Evolutionary conservation across 1,140 invertebrate species (phyloP).

Genomic region (Drosophila repletoides): DNA sequence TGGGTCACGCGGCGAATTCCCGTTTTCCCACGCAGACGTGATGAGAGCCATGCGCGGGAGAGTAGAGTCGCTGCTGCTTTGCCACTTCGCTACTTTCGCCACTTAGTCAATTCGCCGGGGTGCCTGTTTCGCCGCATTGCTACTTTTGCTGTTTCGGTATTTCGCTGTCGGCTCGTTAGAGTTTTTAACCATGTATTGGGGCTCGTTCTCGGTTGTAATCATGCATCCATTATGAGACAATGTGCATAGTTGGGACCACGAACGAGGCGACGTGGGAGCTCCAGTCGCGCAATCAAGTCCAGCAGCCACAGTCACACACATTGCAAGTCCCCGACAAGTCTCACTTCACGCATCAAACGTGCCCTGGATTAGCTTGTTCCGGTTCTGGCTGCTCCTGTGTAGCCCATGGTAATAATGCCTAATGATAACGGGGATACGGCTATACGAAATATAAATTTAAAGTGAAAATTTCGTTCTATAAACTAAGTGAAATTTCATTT

Average conservation of each 20-base stretch:
- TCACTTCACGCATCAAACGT: constrained; percentile 43
- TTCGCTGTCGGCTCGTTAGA: constrained; percentile 39
- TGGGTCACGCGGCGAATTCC: constrained; percentile 20
- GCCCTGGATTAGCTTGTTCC: constrained; percentile 44
- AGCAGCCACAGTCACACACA: constrained; percentile 47
- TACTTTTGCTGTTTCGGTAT: constrained; percentile 12
- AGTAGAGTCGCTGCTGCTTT: not conserved
- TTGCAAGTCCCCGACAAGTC: constrained; percentile 44
- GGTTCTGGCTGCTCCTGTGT: constrained; percentile 35
- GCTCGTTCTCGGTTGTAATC: constrained; percentile 43
- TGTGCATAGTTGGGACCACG: constrained; percentile 38
- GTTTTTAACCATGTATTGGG: constrained; percentile 40
- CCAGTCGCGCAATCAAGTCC: constrained; percentile 42
- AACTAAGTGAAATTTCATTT: not conserved
- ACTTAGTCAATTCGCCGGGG: not conserved
- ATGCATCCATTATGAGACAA: constrained; percentile 50
- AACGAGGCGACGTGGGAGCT: constrained; percentile 22
- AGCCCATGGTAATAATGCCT: constrained; percentile 25
- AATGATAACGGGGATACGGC: constrained; percentile 12
- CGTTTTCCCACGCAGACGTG: constrained; percentile 33
- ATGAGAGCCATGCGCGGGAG: constrained; percentile 3
- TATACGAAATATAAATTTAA: constrained; percentile 6
- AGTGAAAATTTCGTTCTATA: not conserved
- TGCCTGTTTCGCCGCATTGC: not conserved
- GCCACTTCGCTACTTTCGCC: too few species aligned